These are phyloP conservation scores for Aphis gossypii DNA, from an alignment of 1,140 invertebrate genomes.

Conservation along the genomic window DNA sequence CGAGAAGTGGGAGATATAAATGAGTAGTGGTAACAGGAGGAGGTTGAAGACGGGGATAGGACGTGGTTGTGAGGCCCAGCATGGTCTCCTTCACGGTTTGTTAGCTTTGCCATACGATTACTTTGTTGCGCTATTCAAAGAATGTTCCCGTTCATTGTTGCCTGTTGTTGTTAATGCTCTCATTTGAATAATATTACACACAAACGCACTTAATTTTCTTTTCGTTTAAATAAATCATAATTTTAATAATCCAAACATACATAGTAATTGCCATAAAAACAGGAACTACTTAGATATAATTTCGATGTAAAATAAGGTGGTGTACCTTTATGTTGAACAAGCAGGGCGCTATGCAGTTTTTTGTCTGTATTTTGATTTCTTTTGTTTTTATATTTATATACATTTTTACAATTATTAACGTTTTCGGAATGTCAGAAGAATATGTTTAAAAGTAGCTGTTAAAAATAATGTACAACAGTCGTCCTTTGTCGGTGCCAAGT, in stretches of 20 bases:
- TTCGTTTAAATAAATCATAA: constrained; percentile 41
- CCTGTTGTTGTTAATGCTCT: constrained; percentile 23
- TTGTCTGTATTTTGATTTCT: background rate
- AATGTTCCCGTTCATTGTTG: constrained; percentile 30
- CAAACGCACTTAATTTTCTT: constrained; percentile 19
- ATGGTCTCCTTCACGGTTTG: constrained; percentile 55
- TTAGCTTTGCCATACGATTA: constrained; percentile 31
- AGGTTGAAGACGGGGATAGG: no score
- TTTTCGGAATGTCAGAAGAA: background rate
- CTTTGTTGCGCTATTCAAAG: constrained; percentile 44
- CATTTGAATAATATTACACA: constrained; percentile 45
- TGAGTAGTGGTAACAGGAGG: background rate
- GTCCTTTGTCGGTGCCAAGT: constrained; percentile 50
- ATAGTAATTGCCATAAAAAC: background rate
- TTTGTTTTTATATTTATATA: background rate
- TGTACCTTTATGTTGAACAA: background rate
- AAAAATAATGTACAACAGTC: constrained; percentile 32
- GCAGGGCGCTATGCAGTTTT: background rate
- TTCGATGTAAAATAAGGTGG: background rate
- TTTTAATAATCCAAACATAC: background rate
- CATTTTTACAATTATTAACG: background rate
- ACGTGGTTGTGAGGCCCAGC: background rate
- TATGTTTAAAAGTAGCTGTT: constrained; percentile 17
- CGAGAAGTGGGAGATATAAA: background rate
- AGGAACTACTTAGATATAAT: background rate